These are phyloP conservation scores for Urechis unicinctus DNA, from an alignment of 2,888 invertebrate genomes.

Conservation along the genomic window DNA sequence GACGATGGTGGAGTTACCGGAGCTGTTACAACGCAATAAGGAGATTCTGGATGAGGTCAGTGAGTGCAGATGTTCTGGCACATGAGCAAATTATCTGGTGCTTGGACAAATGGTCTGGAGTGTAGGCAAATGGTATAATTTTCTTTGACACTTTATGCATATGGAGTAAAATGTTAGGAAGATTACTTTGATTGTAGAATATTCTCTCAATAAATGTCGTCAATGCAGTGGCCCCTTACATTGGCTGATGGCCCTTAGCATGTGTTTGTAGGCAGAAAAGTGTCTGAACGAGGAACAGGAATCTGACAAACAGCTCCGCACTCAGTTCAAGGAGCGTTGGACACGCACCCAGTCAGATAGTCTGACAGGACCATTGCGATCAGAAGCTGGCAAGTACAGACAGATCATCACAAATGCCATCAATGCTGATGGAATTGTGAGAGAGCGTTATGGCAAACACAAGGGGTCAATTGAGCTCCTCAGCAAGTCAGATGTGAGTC, in stretches of 20 bases:
- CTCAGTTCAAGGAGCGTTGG: slow-evolving; percentile 91
- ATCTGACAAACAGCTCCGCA: slow-evolving; percentile 78
- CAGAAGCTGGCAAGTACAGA: slow-evolving; percentile 86
- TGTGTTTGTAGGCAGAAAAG: slow-evolving; percentile 43
- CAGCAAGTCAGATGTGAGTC: slow-evolving; percentile 61
- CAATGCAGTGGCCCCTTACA: neutral
- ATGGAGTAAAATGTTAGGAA: too few species aligned
- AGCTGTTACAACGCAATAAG: slow-evolving; percentile 80
- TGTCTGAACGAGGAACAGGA: slow-evolving; percentile 84
- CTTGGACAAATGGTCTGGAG: too few species aligned
- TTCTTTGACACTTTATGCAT: too few species aligned
- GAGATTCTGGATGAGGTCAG: slow-evolving; percentile 92
- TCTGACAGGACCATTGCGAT: slow-evolving; percentile 74
- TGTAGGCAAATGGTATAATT: too few species aligned
- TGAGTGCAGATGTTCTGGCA: too few species aligned
- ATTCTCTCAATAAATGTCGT: too few species aligned
- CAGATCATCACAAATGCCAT: slow-evolving; percentile 83
- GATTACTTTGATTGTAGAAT: too few species aligned
- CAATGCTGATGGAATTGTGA: slow-evolving; percentile 71
- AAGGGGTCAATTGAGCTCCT: slow-evolving; percentile 74
- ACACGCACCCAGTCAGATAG: slow-evolving; percentile 77
- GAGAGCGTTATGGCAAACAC: slow-evolving; percentile 75
- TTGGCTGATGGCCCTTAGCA: neutral
- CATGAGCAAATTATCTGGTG: too few species aligned
- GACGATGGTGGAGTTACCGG: slow-evolving; percentile 80